A percentile compares a stretch with the other conserved stretches of the same genome.
phyloP scores from a whole-genome alignment of 2,888 invertebrate species.

The Cantharis nigra region DNA sequence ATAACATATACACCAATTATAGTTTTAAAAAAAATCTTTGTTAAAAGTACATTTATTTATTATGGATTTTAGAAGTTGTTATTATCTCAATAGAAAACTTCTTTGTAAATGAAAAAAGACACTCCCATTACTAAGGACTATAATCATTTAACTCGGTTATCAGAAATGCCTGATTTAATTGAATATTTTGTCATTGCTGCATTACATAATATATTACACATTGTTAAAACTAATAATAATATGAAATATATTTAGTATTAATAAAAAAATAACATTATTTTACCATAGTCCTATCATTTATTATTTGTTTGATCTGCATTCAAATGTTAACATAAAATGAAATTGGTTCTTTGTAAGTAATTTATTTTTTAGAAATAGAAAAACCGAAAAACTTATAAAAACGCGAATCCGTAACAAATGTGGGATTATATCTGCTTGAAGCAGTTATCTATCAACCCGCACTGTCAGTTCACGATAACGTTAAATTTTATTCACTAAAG shows the following conservation, averaged over 20 bases:
- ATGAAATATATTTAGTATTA: background rate
- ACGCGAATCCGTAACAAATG: constrained; percentile 13
- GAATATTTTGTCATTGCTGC: background rate
- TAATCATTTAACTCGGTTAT: background rate
- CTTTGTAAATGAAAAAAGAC: no score
- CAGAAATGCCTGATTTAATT: background rate
- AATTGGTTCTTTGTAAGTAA: background rate
- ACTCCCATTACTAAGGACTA: background rate
- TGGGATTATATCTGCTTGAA: constrained; percentile 18
- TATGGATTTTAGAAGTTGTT: background rate
- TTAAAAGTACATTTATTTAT: background rate
- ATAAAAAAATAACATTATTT: background rate
- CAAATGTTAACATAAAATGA: background rate
- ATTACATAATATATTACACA: background rate
- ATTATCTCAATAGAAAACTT: background rate
- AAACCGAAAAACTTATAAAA: constrained; percentile 2
- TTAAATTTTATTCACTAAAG: constrained; percentile 16
- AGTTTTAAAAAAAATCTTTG: background rate
- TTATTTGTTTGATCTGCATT: background rate
- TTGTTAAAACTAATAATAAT: background rate
- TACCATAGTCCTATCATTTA: background rate
- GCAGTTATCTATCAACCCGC: constrained; percentile 21
- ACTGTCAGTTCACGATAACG: constrained; percentile 18
- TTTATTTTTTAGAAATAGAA: background rate
- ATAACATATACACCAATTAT: background rate